phyloP scores from a whole-genome alignment of 2,888 invertebrate genomes.

The Callinectes sapidus region DNA sequence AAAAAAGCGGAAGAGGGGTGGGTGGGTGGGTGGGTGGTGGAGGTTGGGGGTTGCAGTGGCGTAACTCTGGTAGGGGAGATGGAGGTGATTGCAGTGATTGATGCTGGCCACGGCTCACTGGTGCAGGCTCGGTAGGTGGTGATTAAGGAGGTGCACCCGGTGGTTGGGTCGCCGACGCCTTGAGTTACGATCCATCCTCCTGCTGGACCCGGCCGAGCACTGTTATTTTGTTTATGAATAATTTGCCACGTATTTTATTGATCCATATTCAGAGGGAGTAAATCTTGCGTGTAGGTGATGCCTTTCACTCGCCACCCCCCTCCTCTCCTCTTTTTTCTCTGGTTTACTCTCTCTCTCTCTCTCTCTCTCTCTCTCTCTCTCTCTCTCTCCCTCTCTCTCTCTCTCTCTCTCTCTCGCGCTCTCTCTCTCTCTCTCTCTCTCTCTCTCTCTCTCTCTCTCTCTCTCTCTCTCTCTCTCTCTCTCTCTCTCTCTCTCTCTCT shows the following conservation, averaged over 20 bases:
- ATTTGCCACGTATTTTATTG: slow-evolving; percentile 52
- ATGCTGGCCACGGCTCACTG: slow-evolving; percentile 54
- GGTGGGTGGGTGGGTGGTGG: not conserved
- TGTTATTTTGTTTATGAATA: slow-evolving; percentile 53
- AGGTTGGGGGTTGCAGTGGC: slow-evolving; percentile 35
- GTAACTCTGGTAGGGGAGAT: slow-evolving; percentile 62
- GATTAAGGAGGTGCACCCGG: slow-evolving; percentile 57
- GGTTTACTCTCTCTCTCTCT: not conserved
- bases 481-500: not conserved
- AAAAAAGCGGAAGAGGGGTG: not conserved
- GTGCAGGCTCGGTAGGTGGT: slow-evolving; percentile 58
- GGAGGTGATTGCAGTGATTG: slow-evolving; percentile 59
- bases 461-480: not conserved
- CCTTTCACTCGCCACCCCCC: not conserved
- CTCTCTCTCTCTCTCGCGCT: not conserved
- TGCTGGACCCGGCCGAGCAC: not conserved
- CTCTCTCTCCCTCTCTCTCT: not conserved
- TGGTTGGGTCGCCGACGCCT: slow-evolving; percentile 21
- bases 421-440: not conserved
- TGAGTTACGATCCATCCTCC: slow-evolving; percentile 34
- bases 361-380: not conserved
- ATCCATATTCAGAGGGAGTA: slow-evolving; percentile 26
- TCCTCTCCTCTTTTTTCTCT: not conserved
- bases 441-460: not conserved
- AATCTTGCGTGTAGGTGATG: slow-evolving; percentile 35